A percentile compares a stretch with the other conserved stretches of the same genome.
phyloP scores from a whole-genome alignment of 2,888 invertebrate species.

The Eupsilia transversa region DNA sequence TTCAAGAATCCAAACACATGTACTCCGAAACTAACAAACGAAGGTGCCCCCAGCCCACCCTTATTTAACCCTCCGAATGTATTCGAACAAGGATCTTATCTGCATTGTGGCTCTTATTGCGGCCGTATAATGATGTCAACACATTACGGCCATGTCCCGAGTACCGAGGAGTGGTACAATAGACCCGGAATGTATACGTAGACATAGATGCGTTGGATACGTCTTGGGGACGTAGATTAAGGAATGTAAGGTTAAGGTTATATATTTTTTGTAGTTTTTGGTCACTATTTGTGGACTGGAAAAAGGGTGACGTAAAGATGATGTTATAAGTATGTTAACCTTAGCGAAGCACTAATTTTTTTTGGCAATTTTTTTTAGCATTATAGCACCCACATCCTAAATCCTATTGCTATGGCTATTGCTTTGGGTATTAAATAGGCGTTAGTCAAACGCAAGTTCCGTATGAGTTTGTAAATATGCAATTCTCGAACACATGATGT shows the following conservation, averaged over 20 bases:
- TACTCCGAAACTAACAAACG: slow-evolving; percentile 63
- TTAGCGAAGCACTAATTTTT: neutral
- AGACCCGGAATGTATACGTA: slow-evolving; percentile 62
- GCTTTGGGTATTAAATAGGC: no score
- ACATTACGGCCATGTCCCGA: slow-evolving; percentile 77
- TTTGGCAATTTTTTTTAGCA: no score
- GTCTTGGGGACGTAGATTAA: slow-evolving; percentile 28
- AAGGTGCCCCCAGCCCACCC: slow-evolving; percentile 66
- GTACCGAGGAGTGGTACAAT: slow-evolving; percentile 65
- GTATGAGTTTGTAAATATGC: no score
- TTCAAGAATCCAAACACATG: slow-evolving; percentile 57
- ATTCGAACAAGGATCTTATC: slow-evolving; percentile 82
- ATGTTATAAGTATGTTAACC: neutral
- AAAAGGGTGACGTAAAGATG: neutral
- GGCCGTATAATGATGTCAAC: slow-evolving; percentile 84
- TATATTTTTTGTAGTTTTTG: slow-evolving; percentile 6
- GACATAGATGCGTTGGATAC: slow-evolving; percentile 39
- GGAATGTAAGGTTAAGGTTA: slow-evolving; percentile 34
- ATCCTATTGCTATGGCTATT: no score
- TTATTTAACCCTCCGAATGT: slow-evolving; percentile 73
- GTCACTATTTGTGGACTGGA: neutral
- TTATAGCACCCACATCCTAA: no score
- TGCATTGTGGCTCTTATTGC: slow-evolving; percentile 84
- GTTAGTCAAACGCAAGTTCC: no score
- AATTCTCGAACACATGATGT: no score